A percentile compares a stretch with the other conserved stretches of the same genome.
phyloP scores from a whole-genome alignment of 2,888 invertebrate genomes.

The Carpatolechia fugitivella region DNA sequence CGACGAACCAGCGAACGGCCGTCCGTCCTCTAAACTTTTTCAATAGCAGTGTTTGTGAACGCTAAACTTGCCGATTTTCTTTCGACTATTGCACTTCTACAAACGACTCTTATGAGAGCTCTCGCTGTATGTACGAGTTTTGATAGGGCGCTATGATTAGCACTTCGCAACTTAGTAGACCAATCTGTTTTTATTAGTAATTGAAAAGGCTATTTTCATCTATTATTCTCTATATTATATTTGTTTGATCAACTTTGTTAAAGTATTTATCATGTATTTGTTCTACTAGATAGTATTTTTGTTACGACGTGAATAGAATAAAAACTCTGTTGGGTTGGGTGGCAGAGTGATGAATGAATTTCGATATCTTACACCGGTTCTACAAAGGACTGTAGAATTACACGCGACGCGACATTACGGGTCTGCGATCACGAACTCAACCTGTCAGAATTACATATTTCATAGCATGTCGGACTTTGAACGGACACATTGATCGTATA shows the following conservation, averaged over 20 bases:
- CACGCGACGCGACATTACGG: background rate
- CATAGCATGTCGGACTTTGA: slow-evolving; percentile 12
- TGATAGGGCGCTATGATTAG: slow-evolving; percentile 25
- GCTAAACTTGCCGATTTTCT: slow-evolving; percentile 25
- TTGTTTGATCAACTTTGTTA: background rate
- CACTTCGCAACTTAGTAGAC: slow-evolving; percentile 30
- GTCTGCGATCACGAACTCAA: slow-evolving; percentile 13
- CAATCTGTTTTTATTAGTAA: slow-evolving; percentile 23
- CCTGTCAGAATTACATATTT: slow-evolving; percentile 26
- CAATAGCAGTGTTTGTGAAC: slow-evolving; percentile 54
- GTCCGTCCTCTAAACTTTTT: slow-evolving; percentile 48
- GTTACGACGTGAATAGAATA: too few species aligned
- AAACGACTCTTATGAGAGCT: slow-evolving; percentile 27
- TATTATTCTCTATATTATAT: background rate
- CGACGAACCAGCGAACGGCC: slow-evolving; percentile 50
- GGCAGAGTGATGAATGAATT: background rate
- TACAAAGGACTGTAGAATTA: background rate
- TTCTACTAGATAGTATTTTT: too few species aligned
- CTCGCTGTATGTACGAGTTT: background rate
- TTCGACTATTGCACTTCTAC: slow-evolving; percentile 32
- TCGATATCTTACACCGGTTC: background rate
- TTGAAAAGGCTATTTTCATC: background rate
- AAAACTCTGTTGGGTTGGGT: background rate
- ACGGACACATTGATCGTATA: slow-evolving; percentile 24
- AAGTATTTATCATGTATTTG: too few species aligned